phyloP scores from a whole-genome alignment of 2,888 invertebrate species.

The Amblyjoppa fuscipennis region DNA sequence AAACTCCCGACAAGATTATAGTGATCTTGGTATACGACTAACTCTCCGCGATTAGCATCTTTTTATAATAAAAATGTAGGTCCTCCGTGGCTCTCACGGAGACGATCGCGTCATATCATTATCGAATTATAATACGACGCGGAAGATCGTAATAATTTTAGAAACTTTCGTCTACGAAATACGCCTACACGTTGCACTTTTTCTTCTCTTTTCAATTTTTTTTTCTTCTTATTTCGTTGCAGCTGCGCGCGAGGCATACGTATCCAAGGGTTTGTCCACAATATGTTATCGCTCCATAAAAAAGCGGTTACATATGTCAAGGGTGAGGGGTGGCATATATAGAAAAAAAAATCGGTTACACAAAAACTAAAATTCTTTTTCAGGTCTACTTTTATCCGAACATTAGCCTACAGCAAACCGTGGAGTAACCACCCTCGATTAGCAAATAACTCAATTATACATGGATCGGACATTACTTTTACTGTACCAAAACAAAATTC shows the following conservation, averaged over 20 bases:
- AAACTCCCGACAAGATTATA: constrained; percentile 77
- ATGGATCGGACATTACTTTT: too few relatives aligned
- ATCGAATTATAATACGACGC: constrained; percentile 82
- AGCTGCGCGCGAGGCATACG: neutral
- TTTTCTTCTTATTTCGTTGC: constrained; percentile 25
- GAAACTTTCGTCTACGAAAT: constrained; percentile 78
- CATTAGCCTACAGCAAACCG: too few relatives aligned
- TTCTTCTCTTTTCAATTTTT: constrained; percentile 58
- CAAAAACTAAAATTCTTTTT: neutral
- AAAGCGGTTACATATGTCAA: constrained; percentile 41
- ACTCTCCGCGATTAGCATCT: constrained; percentile 82
- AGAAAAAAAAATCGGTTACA: neutral
- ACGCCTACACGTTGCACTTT: constrained; percentile 75
- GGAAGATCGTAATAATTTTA: constrained; percentile 82
- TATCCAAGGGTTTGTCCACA: neutral
- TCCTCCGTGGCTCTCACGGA: constrained; percentile 37
- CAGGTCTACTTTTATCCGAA: neutral
- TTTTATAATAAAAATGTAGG: constrained; percentile 77
- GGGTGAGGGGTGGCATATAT: neutral
- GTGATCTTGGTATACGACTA: constrained; percentile 81
- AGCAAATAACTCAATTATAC: too few relatives aligned
- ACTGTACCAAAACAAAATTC: too few relatives aligned
- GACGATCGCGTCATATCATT: constrained; percentile 81
- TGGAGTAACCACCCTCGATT: too few relatives aligned
- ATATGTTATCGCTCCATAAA: constrained; percentile 48